Evolutionary conservation across 1,140 invertebrate species (phyloP), one percentile per base, ranked within the genome.

Genomic region (Caerostris darwini): DNA sequence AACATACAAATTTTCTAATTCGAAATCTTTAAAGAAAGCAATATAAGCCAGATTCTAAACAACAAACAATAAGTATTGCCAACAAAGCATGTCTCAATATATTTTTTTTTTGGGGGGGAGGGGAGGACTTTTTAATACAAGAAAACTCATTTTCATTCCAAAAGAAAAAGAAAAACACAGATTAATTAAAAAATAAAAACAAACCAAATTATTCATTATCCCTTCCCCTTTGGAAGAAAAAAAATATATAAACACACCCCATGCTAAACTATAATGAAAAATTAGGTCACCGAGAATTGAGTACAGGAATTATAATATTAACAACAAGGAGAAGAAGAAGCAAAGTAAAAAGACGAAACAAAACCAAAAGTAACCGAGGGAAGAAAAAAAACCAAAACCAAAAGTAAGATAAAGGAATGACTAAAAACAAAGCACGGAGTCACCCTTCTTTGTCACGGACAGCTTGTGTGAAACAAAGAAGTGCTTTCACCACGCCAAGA

Each of bases 391-490:
- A 8, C 53, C 50, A 82, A 71, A 56, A 77, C 17, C 57, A 64
- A 58, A 17, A 88, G 12, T n/a, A 19, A 83, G 71, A 61, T 82
- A 67, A 86, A 86, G 86, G 82, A 61, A 53, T n/a, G 7, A 5
- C 50, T 58, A 92, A 92, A 92, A 85, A 54, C 14, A 92, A 91
- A 85, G 53, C 8, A 6, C 56, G 6, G 81, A 92, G 91, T 85
- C 91, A 85, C 91, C 54, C 91, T 92, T 92, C 91, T 92, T 69
- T 67, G 91, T 92, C 91, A 92, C 53, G 91, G 91, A 56, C 81
- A 92, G 91, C 58, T 92, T 64, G 82, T 53, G 82, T 67, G 59
- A 92, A 69, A 92, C 91, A 92, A 92, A 85, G 50, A 61, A 67
- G 58, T 7, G 67, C 19, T 53, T 89, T 69, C 34, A 86, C 91